Base-by-base conservation (phyloP, 2,113 vertebrate genomes). In the Lipophrys pholis region DNA sequence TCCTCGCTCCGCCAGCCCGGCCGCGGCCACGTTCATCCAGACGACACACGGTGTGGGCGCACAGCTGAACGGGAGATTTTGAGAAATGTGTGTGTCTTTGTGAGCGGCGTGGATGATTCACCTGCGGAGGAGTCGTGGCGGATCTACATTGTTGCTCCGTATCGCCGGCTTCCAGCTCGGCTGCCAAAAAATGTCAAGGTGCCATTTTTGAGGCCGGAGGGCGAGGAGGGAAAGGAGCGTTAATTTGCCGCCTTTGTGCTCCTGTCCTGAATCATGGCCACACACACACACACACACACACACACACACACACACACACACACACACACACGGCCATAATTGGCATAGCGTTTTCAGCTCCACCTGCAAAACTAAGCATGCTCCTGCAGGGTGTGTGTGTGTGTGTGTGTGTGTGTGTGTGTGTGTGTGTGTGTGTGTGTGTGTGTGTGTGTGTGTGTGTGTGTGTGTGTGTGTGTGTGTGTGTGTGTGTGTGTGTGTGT, bases 51-150 rank as follows among this genome's bases (percentile, higher is more conserved):
- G 69, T 67, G 73, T 57, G 78, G 60, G 46, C 62, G 21, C 21
- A 71, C 76, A 82, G 78, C 85, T 87, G 82, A 42, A 11, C 16
- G 7, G 58, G 57, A 78, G 73, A 73, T n/a, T 84, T 80, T 83
- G 84, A 86, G 76, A 84, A 68, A 70, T 56, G 69, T 73, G 73
- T 76, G 69, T 56, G 61, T 74, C 50, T 39, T 12, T 76, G 69
- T 56, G 61, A 77, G 50, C 35, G 12, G 15, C 51, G 39, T 75
- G 49, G 69, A 66, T 63, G 69, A 68, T 86, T 77, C 69, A 89
- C 71, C 84, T 87, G 82, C 79, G 73, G 69, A 76, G 59, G 61
- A 39, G 61, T 5, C 56, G 46, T 58, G 9, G 2, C n/a, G 59
- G 58, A 71, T 63, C 21, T 17, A 41, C 60, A 66, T 69, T 56